These are phyloP conservation scores for Pristionchus japonicus DNA, from an alignment of 2,888 invertebrate species.

Conservation along the genomic window DNA sequence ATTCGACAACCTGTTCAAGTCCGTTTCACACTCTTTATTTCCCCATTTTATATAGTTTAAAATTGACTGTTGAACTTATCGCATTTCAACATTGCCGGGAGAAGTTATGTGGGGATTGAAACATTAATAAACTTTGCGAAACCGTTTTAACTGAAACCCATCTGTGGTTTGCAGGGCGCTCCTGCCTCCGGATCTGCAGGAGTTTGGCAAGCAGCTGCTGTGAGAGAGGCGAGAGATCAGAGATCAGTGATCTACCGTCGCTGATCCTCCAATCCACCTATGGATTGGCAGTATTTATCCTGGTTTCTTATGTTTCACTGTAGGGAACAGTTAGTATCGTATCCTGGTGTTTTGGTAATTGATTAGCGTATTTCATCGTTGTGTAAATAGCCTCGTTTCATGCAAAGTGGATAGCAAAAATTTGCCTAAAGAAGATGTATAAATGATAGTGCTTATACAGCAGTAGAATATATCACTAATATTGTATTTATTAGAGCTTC, in stretches of 20 bases:
- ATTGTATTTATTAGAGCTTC: background rate
- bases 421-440: background rate
- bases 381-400: constrained; percentile 5
- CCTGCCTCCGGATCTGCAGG: constrained; percentile 69
- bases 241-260: background rate
- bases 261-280: background rate
- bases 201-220: constrained; percentile 66
- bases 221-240: constrained; percentile 49
- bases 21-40: background rate
- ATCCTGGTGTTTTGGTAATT: background rate
- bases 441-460: constrained; percentile 28
- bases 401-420: background rate
- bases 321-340: too few relatives aligned
- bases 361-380: background rate
- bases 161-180: constrained; percentile 57
- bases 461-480: constrained; percentile 2
- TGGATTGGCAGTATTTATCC: too few relatives aligned
- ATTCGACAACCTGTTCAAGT: constrained; percentile 71
- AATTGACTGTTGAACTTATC: too few relatives aligned
- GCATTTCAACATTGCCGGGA: too few relatives aligned
- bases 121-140: background rate
- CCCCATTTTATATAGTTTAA: background rate
- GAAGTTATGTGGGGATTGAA: too few relatives aligned
- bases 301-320: too few relatives aligned
- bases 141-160: background rate